Base-by-base conservation (phyloP, 2,888 invertebrate genomes). In the Protophormia terraenovae region DNA sequence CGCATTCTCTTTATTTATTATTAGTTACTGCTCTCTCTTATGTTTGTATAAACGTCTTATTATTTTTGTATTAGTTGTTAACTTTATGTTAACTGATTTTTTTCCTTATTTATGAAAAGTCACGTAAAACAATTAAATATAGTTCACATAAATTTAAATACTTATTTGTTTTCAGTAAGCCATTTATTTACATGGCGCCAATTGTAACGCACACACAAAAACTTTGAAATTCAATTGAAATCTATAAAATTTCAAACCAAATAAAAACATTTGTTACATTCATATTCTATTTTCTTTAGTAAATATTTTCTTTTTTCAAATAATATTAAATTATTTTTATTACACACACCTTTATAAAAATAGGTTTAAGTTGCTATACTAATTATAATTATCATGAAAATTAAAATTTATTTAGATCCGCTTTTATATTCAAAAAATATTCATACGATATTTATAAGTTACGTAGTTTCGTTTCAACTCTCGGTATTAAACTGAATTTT, bases 41-140 rank as follows among this genome's bases (percentile, higher is more conserved):
- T 16, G 1, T n/a, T 45, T 24, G 50, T 14, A 10, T 60, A 27
- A 29, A 12, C 12, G 32, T n/a, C 7, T 47, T 47, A 27, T 1
- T 1, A 1, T 19, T 55, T 45, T 76, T 38, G 12, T 19, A 35
- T 38, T 60, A 27, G 16, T 12, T 24, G n/a, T 72, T 32, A n/a
- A 29, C 19, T 55, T 24, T 16, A 14, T 55, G 45, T 73, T 79
- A 78, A 69, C 55, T 75, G 64, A 75, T 83, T 72, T 64, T 69
- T 8, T 29, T 60, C 7, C 0, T 35, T 22, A 2, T 27, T 12
- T 19, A 0, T 6, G 1, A 19, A 60, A 58, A 69, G 78, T 85
- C 84, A 85, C 84, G 78, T 78, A 75, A 50, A 67, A 64, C 81
- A 75, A 81, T 78, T 78, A 58, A 78, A 64, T 78, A 35, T 77